A percentile compares a stretch with the other conserved stretches of the same genome.
phyloP scores from a whole-genome alignment of 2,113 vertebrate genomes.

The Prionailurus bengalensis region DNA sequence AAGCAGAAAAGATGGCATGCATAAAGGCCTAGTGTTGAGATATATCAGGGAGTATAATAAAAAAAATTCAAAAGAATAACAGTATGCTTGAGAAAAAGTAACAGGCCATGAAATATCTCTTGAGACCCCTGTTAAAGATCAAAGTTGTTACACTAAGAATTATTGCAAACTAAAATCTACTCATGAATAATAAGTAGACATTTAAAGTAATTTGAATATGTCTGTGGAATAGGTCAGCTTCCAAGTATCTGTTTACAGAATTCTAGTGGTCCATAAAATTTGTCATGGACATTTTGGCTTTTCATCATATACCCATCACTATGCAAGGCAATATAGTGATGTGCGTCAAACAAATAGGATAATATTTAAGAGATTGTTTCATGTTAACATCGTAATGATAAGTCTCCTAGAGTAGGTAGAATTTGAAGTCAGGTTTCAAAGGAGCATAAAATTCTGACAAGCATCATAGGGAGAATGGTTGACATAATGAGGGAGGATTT shows the following conservation, averaged over 20 bases:
- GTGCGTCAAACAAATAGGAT: neutral
- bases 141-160: neutral
- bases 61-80: neutral
- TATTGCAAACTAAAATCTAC: neutral
- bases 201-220: neutral
- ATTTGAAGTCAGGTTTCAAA: neutral
- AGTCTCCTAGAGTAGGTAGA: neutral
- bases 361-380: neutral
- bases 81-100: neutral
- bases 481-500: neutral
- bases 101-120: neutral
- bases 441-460: neutral
- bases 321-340: neutral
- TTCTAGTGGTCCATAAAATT: neutral
- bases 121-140: neutral
- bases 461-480: neutral
- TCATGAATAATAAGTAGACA: neutral
- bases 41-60: neutral
- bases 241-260: neutral
- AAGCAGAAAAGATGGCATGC: neutral
- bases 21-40: neutral
- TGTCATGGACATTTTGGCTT: neutral
- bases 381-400: neutral
- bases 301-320: neutral
- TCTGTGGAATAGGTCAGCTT: neutral